Evolutionary conservation across 53 echinoderm and acorn worm species (phyloP), one percentile per base, ranked within the genome.

Genomic region (Antedon mediterranea): DNA sequence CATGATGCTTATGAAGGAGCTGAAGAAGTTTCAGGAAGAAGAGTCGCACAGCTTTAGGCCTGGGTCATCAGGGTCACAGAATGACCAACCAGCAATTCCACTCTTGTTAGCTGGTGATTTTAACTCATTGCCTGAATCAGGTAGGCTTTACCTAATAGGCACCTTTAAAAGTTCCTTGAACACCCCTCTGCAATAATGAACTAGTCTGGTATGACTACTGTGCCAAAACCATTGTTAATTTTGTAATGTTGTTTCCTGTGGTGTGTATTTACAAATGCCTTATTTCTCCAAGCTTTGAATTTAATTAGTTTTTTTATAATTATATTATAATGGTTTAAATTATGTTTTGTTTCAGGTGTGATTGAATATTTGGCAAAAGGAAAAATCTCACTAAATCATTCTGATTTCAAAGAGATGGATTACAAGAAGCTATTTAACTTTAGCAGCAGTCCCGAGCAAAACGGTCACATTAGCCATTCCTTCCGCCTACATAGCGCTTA

Each of bases 1-100:
- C 74, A 98, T 98, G 85, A 98, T 98, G 98, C 89, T 98, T 76
- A 98, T 98, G 98, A 89, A 89, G 13, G 98, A 98, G 34, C 82
- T 98, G 29, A 90, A 92, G 84, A 92, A 92, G 79, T 86, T 98
- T 30, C 84, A 90, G 20, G 98, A 98, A 32, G 98, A 98, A 73
- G 92, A 92, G 77, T 82, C 88, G 1, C 83, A 85, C 23, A 92
- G 90, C 81, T 92, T 98, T 84, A 85, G 98, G 83, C 98, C 98
- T 8, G 87, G 75, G 32, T 77, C 83, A 30, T 79, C 82, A 3
- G 80, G 85, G 33, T 31, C 81, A 14, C 34, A 30, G 30, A 77
- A 72, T 32, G 43, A 79, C 28, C 31, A 75, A 33, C 80, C 72
- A 23, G 76, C 83, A 43, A 92, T 98, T 57, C 98, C 98, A 28